phyloP scores from a whole-genome alignment of 2,113 vertebrate genomes.

The Xenus cinereus region DNA sequence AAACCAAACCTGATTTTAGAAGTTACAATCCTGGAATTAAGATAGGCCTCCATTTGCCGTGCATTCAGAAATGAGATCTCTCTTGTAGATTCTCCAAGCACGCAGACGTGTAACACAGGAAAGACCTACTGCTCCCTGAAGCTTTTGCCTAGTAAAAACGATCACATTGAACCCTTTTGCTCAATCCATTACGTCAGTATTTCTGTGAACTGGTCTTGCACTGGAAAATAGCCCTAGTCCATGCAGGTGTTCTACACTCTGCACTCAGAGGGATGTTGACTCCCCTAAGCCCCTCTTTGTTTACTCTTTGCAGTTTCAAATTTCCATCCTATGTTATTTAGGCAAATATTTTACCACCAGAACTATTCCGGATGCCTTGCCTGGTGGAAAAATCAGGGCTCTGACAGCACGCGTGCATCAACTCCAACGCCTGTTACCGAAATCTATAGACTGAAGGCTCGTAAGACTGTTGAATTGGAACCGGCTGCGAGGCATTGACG shows the following conservation, averaged over 20 bases:
- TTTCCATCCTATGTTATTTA: neutral
- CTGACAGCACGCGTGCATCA: neutral
- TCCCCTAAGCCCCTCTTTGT: neutral
- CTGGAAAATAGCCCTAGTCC: neutral
- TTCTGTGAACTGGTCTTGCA: neutral
- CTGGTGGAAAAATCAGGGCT: neutral
- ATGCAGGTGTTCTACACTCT: too few relatives aligned
- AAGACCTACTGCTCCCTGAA: neutral
- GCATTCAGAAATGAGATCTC: neutral
- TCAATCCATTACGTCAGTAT: too few relatives aligned
- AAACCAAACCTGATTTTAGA: neutral
- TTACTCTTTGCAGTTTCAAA: neutral
- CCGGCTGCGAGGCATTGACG: neutral
- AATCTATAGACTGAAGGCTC: neutral
- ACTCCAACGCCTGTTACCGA: neutral
- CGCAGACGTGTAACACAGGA: accelerated
- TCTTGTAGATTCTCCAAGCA: neutral
- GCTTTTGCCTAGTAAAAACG: neutral
- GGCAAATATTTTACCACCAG: neutral
- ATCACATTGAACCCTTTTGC: accelerated
- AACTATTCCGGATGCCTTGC: neutral
- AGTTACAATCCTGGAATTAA: neutral
- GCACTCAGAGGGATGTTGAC: neutral
- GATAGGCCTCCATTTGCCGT: accelerated
- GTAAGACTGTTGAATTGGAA: neutral